phyloP scores from a whole-genome alignment of 2,888 invertebrate species.

The Helicoverpa assulta region DNA sequence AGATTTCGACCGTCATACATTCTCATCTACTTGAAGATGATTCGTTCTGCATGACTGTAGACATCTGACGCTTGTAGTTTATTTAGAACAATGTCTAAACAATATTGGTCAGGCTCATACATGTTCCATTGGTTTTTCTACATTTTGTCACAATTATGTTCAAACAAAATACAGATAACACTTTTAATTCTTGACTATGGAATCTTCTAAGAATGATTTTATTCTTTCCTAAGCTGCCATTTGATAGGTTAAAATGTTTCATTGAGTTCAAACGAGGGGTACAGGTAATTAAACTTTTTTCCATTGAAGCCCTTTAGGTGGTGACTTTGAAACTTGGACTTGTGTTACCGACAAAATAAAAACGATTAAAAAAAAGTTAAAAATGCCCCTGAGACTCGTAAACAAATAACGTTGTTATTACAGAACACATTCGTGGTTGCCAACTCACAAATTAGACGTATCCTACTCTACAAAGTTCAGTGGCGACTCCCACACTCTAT shows the following conservation, averaged over 20 bases:
- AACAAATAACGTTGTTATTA: conserved; percentile 45
- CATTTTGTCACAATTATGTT: conserved; percentile 32
- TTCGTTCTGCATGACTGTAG: conserved; percentile 76
- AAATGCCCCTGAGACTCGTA: conserved; percentile 14
- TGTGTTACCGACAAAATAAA: conserved; percentile 9
- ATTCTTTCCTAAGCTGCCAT: conserved; percentile 21
- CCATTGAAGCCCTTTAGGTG: conserved; percentile 43
- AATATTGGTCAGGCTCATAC: conserved; percentile 61
- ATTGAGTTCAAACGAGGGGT: conserved; percentile 14
- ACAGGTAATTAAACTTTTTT: conserved; percentile 28
- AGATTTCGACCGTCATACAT: conserved; percentile 51
- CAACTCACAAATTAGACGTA: conserved; percentile 81
- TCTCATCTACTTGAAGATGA: conserved; percentile 61
- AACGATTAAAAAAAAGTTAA: background rate
- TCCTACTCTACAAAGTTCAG: conserved; percentile 86
- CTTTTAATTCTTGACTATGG: conserved; percentile 12
- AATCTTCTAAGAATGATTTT: conserved; percentile 6
- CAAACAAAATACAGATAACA: background rate
- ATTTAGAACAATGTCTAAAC: conserved; percentile 73
- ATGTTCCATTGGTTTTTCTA: conserved; percentile 61
- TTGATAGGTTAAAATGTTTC: conserved; percentile 37
- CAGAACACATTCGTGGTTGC: conserved; percentile 67
- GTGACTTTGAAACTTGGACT: background rate
- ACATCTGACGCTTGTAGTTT: conserved; percentile 63
- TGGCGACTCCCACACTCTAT: conserved; percentile 79